Conservation (phyloP, 2,797 vertebrate species). For the Mycteria americana region DNA sequence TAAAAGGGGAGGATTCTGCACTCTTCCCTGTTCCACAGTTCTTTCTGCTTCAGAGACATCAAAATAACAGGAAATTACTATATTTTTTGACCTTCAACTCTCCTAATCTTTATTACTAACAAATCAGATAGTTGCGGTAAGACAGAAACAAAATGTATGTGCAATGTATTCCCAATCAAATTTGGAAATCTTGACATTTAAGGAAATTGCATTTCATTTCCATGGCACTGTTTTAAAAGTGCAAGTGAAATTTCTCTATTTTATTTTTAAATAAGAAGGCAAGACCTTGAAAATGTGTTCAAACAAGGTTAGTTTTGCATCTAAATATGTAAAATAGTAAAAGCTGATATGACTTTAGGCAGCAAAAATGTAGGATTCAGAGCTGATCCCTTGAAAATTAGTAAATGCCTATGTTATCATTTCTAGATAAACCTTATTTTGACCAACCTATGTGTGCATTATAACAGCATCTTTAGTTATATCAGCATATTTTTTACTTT, state of each 20-base stretch:
- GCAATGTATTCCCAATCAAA: neutral
- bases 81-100: neutral
- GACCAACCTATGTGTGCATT: neutral
- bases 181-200: conserved; percentile 56
- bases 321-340: neutral
- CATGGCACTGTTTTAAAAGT: neutral
- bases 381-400: neutral
- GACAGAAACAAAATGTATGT: neutral
- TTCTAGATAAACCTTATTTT: neutral
- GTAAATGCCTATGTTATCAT: neutral
- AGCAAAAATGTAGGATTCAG: neutral
- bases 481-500: neutral
- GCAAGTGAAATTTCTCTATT: neutral
- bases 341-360: neutral
- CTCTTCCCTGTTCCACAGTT: neutral
- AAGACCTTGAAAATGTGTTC: neutral
- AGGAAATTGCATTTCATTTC: conserved; percentile 44
- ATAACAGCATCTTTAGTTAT: neutral
- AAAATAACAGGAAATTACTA: neutral
- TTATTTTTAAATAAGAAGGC: conserved; percentile 5
- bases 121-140: neutral
- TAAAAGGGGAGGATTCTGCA: neutral
- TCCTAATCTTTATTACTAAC: neutral
- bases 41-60: neutral
- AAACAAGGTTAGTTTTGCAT: neutral